A percentile compares a stretch with the other conserved stretches of the same genome.
phyloP scores from a whole-genome alignment of 2,113 vertebrate genomes.

The Phoenicopterus ruber region DNA sequence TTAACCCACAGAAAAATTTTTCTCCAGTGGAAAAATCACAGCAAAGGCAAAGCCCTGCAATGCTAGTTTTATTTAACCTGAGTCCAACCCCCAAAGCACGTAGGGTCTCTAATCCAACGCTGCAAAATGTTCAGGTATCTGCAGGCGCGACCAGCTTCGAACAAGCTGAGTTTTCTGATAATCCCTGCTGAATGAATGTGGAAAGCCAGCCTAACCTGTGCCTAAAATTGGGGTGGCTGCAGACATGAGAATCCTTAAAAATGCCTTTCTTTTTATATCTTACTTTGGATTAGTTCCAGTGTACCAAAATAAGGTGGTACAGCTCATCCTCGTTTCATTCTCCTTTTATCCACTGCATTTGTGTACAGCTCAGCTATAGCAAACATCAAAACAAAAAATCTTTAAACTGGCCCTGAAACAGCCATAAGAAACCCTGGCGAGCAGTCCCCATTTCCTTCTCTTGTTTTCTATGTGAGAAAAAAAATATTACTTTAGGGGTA shows the following conservation, averaged over 20 bases:
- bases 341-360: not conserved
- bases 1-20: not conserved
- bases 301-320: not conserved
- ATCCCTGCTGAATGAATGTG: not conserved
- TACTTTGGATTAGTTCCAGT: not conserved
- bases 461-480: not conserved
- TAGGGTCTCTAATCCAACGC: not conserved
- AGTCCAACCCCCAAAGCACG: not conserved
- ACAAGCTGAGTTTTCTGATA: not conserved
- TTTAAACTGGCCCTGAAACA: not conserved
- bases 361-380: not conserved
- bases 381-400: not conserved
- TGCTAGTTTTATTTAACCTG: not conserved
- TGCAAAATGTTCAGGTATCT: not conserved
- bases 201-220: not conserved
- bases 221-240: not conserved
- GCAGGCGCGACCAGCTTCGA: not conserved
- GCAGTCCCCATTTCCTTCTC: not conserved
- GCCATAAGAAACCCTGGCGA: not conserved
- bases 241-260: not conserved
- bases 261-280: not conserved
- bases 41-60: not conserved
- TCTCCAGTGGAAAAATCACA: not conserved
- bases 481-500: not conserved
- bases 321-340: not conserved